A percentile compares a stretch with the other conserved stretches of the same genome.
Conservation (phyloP, 2,113 vertebrate species). For the Oceanodroma tethys region DNA sequence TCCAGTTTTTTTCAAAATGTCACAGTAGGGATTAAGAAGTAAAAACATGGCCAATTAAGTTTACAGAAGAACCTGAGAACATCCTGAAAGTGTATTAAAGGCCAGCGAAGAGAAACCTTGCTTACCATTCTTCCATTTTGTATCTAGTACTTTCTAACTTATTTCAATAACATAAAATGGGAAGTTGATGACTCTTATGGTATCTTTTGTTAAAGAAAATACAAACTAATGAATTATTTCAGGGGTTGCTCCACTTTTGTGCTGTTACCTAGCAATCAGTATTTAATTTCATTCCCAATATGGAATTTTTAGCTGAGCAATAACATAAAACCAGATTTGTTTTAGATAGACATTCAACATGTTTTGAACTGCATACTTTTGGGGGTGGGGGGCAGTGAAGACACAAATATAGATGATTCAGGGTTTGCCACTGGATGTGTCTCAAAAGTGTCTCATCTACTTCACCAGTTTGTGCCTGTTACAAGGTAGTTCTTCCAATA, state of each 20-base stretch:
- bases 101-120: not conserved
- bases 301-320: not conserved
- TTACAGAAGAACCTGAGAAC: not conserved
- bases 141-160: not conserved
- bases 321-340: not conserved
- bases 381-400: not conserved
- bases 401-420: not conserved
- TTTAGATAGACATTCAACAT: not conserved
- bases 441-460: not conserved
- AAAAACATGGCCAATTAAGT: not conserved
- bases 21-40: not conserved
- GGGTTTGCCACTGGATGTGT: not conserved
- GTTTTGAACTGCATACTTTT: not conserved
- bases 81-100: not conserved
- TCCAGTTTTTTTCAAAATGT: not conserved
- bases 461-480: not conserved
- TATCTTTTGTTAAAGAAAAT: not conserved
- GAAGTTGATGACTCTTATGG: not conserved
- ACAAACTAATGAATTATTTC: not conserved
- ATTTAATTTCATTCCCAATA: not conserved
- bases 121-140: not conserved
- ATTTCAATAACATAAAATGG: not conserved
- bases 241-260: not conserved
- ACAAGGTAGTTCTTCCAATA: not conserved
- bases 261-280: not conserved